Base-by-base conservation (phyloP, 1,140 invertebrate genomes). In the Solenopsis fugax region DNA sequence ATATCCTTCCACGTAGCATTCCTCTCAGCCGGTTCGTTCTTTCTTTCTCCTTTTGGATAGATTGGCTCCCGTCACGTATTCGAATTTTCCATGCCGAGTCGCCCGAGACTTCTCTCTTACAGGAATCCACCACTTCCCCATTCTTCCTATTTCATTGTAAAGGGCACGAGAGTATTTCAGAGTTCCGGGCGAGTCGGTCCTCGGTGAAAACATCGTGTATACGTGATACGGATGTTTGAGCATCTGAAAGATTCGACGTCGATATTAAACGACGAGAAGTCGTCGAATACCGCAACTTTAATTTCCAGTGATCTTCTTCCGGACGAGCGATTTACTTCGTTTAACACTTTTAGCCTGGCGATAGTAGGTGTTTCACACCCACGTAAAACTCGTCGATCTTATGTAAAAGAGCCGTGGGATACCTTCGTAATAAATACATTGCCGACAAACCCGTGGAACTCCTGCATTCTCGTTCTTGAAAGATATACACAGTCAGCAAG, bases 61-160 rank as follows among this genome's bases (percentile, higher is more conserved):
- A 90, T 90, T 90, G 89, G 85, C 87, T 90, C 72, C 85, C 78
- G 29, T 16, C 72, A 69, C 88, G 85, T 89, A 89, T 90, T 89
- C 88, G 76, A 89, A 89, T 89, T 82, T 89, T 84, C 67, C 54
- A 29, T 62, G 52, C 1, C 45, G 67, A 37, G 77, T 77, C 86
- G 41, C 67, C 34, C 18, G 54, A 85, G 67, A 72, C 84, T 72
- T 80, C 45, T 78, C 81, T 78, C 73, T 65, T 69, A 50, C 50
- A 56, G 67, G 56, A 86, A 58, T 52, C 34, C 56, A 41, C 34
- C 54, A 41, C 7, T 9, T 50, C 65, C 9, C 18, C 13, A 29
- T 73, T 58, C 48, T 48, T 54, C 24, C 45, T 60, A 48, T 82
- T 82, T 34, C 52, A 34, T 48, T 72, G 24, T 60, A 60, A 56